Evolutionary conservation across 2,797 vertebrate species (phyloP), one percentile per base, ranked within the genome.

Genomic region (Darevskia nairensis): DNA sequence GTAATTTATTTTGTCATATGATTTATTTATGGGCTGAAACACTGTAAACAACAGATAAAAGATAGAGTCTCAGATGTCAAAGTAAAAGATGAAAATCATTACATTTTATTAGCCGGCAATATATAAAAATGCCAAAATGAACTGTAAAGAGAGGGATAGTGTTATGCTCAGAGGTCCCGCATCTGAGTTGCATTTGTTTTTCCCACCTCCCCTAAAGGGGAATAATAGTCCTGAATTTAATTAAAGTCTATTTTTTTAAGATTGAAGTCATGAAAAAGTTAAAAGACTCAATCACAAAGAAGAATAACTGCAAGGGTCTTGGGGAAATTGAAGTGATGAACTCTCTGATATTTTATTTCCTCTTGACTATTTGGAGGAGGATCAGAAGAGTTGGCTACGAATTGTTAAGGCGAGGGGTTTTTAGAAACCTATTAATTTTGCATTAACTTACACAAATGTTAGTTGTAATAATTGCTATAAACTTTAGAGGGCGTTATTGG

Each of bases 381-480:
- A 97, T 96, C 96, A 91, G 83, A 95, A 95, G 93, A n/a, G 7
- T 93, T 97, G 95, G 95, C 95, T 92, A 95, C 91, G 90, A 97
- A 97, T 96, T 97, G 96, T 97, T 96, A 95, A 96, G 96, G 94
- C 92, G 93, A 96, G 90, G 91, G 79, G 79, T 96, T 96, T 61
- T 96, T 95, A 97, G 94, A 96, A 96, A 94, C 92, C 89, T 96
- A 97, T 97, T 96, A 97, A 97, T 97, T 96, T 97, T 97, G 96
- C 95, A 96, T 97, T 96, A 96, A 93, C 91, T 96, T 92, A 96
- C 92, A 94, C 95, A 96, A 94, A 96, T 96, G 96, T 96, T 94
- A 93, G 94, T 93, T 92, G 96, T 95, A 94, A 96, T 95, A 96
- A 95, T 96, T 96, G 88, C 94, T 95, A 93, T 95, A 94, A 96